Evolutionary conservation across 2,888 invertebrate genomes (phyloP), one percentile per base, ranked within the genome.

Genomic region (Melieria crassipennis): DNA sequence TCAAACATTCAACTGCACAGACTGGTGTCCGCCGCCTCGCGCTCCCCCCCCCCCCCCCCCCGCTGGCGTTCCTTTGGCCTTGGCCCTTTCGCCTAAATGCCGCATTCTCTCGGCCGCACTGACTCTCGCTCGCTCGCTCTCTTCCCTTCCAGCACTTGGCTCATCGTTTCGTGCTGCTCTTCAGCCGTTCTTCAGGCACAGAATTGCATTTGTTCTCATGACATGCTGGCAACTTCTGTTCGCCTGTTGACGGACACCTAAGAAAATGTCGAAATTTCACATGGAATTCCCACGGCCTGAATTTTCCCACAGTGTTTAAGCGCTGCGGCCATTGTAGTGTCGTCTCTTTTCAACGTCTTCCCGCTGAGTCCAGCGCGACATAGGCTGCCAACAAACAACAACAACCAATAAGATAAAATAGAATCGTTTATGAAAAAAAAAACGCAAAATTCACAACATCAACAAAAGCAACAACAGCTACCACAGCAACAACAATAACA

Each of bases 201-300:
- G 56, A 52, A 73, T 62, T 73, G 75, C 71, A 74, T 75, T 77
- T 78, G 79, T 79, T 78, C 79, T 79, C 78, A 79, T 77, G 79
- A 71, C 78, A 73, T 75, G 72, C 78, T 75, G 48, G 16, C 56
- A 57, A 62, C 56, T 82, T 79, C 85, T 86, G 86, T 70, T 81
- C 78, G 83, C 86, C 86, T 85, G 83, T 80, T 84, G 79, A 73
- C 72, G 80, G 81, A 84, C 86, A 86, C 87, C 86, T 85, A 79
- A 79, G 82, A 83, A 83, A 82, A 81, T 82, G 79, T 85, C 84
- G 81, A 86, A 86, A 86, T 85, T 85, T 84, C 83, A 84, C 79
- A 84, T 84, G 84, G 85, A 86, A 86, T 86, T 86, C 86, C 86
- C 86, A 86, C 86, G 86, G 84, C 85, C 83, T 83, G 81, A 83